These are phyloP conservation scores for Andrena trimmerana DNA, from an alignment of 2,888 invertebrate species.

Conservation along the genomic window DNA sequence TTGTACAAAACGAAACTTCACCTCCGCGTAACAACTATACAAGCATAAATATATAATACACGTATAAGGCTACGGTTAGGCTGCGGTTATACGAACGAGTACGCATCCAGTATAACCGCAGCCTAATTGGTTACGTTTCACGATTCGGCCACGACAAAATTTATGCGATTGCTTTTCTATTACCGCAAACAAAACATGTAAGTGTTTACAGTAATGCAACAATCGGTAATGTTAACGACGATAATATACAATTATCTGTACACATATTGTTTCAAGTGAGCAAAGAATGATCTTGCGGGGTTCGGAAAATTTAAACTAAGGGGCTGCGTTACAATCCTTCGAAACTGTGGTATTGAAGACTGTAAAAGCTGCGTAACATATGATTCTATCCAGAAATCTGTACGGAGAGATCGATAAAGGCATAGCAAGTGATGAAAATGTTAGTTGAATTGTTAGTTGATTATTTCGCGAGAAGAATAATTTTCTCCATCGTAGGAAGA, in stretches of 20 bases:
- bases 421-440: not conserved
- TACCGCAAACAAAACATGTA: not conserved
- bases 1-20: not conserved
- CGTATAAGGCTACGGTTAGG: not conserved
- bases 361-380: not conserved
- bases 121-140: conserved; percentile 1
- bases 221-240: not conserved
- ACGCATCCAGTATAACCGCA: too few relatives aligned
- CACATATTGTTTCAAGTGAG: not conserved
- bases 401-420: not conserved
- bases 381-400: not conserved
- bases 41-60: not conserved
- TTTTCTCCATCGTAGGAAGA: not conserved
- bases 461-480: not conserved
- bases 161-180: not conserved
- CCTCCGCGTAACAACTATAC: not conserved
- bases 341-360: not conserved
- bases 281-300: not conserved
- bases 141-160: conserved; percentile 1
- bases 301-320: not conserved
- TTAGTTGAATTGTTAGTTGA: not conserved
- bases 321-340: not conserved
- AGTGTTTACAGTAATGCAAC: not conserved
- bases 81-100: too few relatives aligned
- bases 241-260: not conserved